Evolutionary conservation across 2,797 vertebrate genomes (phyloP).

Genomic region (Prionace glauca): DNA sequence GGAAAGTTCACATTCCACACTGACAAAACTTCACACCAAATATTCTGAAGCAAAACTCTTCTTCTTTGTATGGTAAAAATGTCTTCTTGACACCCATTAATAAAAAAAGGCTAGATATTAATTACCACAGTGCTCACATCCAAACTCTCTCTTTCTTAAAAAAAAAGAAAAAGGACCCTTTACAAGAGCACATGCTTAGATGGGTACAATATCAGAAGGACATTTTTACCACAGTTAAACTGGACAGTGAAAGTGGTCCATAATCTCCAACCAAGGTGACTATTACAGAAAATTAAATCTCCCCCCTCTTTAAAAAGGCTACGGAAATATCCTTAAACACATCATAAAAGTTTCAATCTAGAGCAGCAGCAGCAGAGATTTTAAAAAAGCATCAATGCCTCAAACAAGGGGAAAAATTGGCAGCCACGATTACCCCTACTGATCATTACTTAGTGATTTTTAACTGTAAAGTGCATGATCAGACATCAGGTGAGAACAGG

Average conservation of each 20-base stretch:
- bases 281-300: not conserved
- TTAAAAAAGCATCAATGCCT: not conserved
- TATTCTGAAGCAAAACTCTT: not conserved
- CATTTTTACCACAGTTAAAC: not conserved
- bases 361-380: not conserved
- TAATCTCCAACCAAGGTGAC: not conserved
- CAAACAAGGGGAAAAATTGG: not conserved
- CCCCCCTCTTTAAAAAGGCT: not conserved
- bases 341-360: not conserved
- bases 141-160: not conserved
- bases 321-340: not conserved
- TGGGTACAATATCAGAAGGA: not conserved
- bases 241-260: too few relatives aligned
- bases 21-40: not conserved
- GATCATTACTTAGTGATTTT: not conserved
- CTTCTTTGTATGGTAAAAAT: not conserved
- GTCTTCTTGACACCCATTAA: not conserved
- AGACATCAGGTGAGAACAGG: not conserved
- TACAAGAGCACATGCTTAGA: conserved; percentile 10
- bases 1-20: not conserved
- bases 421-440: not conserved
- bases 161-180: not conserved
- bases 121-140: not conserved
- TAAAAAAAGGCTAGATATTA: not conserved
- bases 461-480: not conserved